Percentiles rank a stretch among this genome's conserved stretches.
Conservation (phyloP, 2,888 invertebrate genomes). For the Syritta pipiens region DNA sequence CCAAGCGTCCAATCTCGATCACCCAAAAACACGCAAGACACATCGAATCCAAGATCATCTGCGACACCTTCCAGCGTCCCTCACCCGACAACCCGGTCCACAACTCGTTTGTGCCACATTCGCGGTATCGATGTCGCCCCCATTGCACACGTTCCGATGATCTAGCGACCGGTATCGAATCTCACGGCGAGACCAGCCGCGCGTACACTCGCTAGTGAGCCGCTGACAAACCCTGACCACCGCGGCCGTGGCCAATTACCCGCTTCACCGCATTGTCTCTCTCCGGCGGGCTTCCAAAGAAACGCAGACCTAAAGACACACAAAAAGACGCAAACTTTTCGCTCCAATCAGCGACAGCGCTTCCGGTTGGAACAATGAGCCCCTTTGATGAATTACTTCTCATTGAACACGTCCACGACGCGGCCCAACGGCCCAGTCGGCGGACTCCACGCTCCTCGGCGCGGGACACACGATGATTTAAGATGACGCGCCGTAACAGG, state of each 20-base stretch:
- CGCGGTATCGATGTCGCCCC: too few relatives aligned
- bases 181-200: background rate
- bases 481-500: constrained; percentile 66
- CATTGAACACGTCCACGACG: constrained; percentile 63
- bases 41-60: too few relatives aligned
- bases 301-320: too few relatives aligned
- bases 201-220: constrained; percentile 27
- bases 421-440: background rate
- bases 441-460: constrained; percentile 16
- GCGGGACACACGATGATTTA: constrained; percentile 60
- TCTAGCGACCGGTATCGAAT: too few relatives aligned
- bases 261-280: constrained; percentile 23
- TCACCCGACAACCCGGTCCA: too few relatives aligned
- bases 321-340: background rate
- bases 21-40: too few relatives aligned
- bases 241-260: constrained; percentile 35
- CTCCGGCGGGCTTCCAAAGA: too few relatives aligned
- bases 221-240: constrained; percentile 55
- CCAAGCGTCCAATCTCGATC: too few relatives aligned
- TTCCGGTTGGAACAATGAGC: constrained; percentile 50
- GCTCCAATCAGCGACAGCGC: too few relatives aligned
- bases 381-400: constrained; percentile 66
- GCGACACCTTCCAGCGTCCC: too few relatives aligned
- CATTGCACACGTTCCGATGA: too few relatives aligned
- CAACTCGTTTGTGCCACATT: too few relatives aligned